Base-by-base conservation (phyloP, 1,140 invertebrate species). In the Varroa destructor region DNA sequence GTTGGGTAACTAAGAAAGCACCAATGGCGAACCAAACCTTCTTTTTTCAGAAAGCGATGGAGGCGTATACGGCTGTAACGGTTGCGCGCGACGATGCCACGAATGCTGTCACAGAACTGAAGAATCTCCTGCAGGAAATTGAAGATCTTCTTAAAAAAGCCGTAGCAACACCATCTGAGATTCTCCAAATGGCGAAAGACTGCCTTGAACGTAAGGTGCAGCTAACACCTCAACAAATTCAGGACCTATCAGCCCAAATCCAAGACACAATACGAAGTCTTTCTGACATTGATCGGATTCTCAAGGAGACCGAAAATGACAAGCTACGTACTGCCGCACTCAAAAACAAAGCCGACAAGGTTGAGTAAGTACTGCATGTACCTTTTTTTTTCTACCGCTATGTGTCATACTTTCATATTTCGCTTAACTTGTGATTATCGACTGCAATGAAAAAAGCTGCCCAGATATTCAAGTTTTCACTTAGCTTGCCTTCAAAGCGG, bases 221-320 rank as follows among this genome's bases (percentile, higher is more conserved):
- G 6, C 78, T 90, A 56, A 85, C 87, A 78, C 91, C 91, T 2
- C 86, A 91, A 72, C 86, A 95, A 82, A 95, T 97, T 72, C 85
- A 85, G 61, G 82, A 87, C 42, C 78, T 97, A 56, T 90, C 92
- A 1, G 81, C 85, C 55, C 83, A 88, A 75, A 97, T 97, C 71
- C 89, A 91, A 77, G 81, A 85, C 25, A 91, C 91, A 6, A 89
- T 96, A 5, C 84, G 86, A 1, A 88, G 88, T 6, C 80, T 97
- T 4, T 92, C 89, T 46, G 86, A 97, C 78, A 93, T 94, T 72
- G 90, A 96, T 76, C 83, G 84, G 73, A 97, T 97, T 76, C 86
- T 97, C 55, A 82, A 83, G 40, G 92, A 88, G 64, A 97, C 94
- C 0, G 84, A 85, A 70, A 84, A 85, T 46, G 89, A 93, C 80